Evolutionary conservation across 2,797 vertebrate genomes (phyloP).

Genomic region (Lepilemur septentrionalis): DNA sequence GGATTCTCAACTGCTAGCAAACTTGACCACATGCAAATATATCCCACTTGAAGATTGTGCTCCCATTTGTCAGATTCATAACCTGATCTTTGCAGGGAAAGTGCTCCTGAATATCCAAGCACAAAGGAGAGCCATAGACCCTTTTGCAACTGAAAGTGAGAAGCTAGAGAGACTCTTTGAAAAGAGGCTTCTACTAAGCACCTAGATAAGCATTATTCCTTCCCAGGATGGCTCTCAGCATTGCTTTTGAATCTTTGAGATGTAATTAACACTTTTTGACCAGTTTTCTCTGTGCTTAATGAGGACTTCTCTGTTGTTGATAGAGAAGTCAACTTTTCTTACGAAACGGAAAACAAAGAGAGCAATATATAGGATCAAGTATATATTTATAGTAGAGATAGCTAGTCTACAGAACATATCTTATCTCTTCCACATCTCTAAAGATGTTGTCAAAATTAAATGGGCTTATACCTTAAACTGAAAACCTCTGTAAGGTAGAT

Average conservation of each 20-base stretch:
- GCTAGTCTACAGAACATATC: neutral
- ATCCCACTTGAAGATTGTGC: neutral
- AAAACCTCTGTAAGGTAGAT: neutral
- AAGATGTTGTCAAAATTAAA: neutral
- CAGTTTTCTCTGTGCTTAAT: neutral
- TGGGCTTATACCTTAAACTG: neutral
- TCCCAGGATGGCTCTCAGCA: neutral
- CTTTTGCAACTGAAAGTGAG: neutral
- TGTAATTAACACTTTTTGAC: neutral
- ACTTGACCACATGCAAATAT: neutral
- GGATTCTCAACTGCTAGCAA: neutral
- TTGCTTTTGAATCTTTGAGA: neutral
- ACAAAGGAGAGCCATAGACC: neutral
- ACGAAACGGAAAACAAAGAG: constrained; percentile 8
- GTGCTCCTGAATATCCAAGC: neutral
- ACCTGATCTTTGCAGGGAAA: neutral
- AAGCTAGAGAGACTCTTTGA: neutral
- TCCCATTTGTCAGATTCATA: neutral
- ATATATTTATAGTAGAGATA: neutral
- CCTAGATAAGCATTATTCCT: neutral
- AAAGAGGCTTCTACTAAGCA: neutral
- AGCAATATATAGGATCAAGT: neutral
- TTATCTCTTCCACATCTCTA: neutral
- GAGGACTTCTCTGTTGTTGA: neutral
- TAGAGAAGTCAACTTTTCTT: constrained; percentile 36